Evolutionary conservation across 2,113 vertebrate species (phyloP).

Genomic region (Psilopogon haemacephalus): DNA sequence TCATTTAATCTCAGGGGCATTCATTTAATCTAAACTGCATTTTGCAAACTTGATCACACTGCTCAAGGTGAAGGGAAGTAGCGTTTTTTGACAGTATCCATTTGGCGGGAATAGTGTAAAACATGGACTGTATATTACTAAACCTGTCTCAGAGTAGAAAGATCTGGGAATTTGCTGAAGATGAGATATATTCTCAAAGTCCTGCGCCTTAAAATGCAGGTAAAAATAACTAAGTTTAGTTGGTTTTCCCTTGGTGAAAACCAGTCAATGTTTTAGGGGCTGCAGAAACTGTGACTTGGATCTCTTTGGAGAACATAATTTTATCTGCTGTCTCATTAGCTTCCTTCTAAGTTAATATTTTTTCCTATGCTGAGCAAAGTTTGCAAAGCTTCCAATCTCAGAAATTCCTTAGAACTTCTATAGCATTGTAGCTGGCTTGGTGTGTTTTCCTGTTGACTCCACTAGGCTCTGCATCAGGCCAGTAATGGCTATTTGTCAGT

Average conservation of each 20-base stretch:
- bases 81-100: background rate
- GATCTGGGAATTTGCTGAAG: background rate
- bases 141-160: background rate
- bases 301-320: background rate
- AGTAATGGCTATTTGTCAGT: conserved; percentile 12
- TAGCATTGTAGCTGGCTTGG: background rate
- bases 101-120: background rate
- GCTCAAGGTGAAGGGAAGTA: background rate
- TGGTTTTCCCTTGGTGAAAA: background rate
- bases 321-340: conserved; percentile 18
- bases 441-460: background rate
- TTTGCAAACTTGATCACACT: conserved; percentile 10
- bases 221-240: conserved; percentile 22
- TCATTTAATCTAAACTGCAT: conserved; percentile 25
- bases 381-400: background rate
- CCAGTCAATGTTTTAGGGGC: background rate
- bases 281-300: background rate
- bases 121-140: background rate
- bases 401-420: background rate
- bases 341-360: background rate
- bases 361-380: background rate
- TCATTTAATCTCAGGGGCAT: conserved; percentile 16
- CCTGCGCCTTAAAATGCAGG: conserved; percentile 12
- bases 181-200: background rate
- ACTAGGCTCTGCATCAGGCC: background rate